Percentiles rank a stretch among this genome's conserved stretches.
Conservation (phyloP, 35 echinoderm and acorn worm species). For the Heliocidaris erythrogramma region DNA sequence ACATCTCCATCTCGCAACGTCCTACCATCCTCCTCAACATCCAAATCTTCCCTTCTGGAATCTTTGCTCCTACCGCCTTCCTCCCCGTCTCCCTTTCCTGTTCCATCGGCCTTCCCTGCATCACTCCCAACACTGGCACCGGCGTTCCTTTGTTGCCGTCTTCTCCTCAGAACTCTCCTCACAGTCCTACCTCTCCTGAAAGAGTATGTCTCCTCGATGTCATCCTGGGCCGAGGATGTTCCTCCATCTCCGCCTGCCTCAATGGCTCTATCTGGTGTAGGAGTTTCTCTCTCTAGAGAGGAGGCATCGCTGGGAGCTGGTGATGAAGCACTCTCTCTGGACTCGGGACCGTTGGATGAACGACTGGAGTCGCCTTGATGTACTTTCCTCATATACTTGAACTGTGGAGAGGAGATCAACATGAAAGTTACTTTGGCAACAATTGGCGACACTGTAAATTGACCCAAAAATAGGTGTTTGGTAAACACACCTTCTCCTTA, state of each 20-base stretch:
- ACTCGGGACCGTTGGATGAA: constrained; percentile 27
- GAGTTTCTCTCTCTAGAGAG: constrained; percentile 24
- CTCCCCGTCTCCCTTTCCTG: background rate
- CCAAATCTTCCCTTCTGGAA: background rate
- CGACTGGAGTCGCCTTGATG: constrained; percentile 17
- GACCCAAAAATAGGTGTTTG: background rate
- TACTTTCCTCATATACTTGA: constrained; percentile 35
- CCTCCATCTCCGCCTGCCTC: background rate
- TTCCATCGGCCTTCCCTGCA: background rate
- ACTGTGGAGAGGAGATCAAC: constrained; percentile 21
- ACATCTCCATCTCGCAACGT: background rate
- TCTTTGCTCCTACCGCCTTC: background rate
- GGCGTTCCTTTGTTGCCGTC: background rate
- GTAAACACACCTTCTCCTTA: background rate
- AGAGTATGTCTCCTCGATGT: constrained; percentile 27
- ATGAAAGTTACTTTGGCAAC: background rate
- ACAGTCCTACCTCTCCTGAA: constrained; percentile 22
- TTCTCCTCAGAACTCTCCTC: constrained; percentile 39
- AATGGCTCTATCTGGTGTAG: constrained; percentile 15
- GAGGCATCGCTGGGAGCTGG: constrained; percentile 62
- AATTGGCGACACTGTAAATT: background rate
- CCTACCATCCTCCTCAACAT: background rate
- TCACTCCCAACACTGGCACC: background rate
- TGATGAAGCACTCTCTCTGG: constrained; percentile 41
- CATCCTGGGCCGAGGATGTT: constrained; percentile 20